Evolutionary conservation across 2,113 vertebrate species (phyloP).

Genomic region (Pelodiscus sinensis): DNA sequence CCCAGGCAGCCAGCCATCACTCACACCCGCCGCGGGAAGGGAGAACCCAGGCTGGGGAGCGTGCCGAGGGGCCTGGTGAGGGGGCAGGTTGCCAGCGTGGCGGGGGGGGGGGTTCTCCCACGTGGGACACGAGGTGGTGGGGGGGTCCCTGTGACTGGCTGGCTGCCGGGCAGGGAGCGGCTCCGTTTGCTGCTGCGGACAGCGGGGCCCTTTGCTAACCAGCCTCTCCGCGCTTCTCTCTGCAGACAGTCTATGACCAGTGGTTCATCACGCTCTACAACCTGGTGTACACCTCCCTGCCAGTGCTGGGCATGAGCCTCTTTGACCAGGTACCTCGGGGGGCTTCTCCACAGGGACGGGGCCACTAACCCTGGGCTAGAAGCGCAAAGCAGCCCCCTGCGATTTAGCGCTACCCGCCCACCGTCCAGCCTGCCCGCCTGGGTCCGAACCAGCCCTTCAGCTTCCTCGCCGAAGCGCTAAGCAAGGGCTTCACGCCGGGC

Average conservation of each 20-base stretch:
- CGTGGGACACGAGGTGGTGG: no score
- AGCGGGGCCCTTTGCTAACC: neutral
- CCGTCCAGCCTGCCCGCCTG: no score
- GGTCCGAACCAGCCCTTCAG: neutral
- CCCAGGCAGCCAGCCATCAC: no score
- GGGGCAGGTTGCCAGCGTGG: no score
- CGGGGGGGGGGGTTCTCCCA: no score
- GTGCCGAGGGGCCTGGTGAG: no score
- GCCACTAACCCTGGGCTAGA: neutral
- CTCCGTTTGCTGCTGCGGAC: neutral
- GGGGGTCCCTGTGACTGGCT: no score
- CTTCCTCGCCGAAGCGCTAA: neutral
- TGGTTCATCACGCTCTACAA: conserved; percentile 97
- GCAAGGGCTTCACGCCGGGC: neutral
- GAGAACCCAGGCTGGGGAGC: no score
- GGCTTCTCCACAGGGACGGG: neutral
- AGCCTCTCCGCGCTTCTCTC: neutral
- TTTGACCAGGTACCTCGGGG: conserved; percentile 90
- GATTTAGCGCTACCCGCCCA: no score
- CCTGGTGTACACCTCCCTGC: conserved; percentile 92
- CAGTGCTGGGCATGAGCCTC: conserved; percentile 91
- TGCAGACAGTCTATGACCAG: conserved; percentile 92
- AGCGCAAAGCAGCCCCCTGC: neutral
- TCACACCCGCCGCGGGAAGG: no score
- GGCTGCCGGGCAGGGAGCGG: neutral